Conservation (phyloP, 2,113 vertebrate genomes). For the Boulengeromyrus knoepffleri region DNA sequence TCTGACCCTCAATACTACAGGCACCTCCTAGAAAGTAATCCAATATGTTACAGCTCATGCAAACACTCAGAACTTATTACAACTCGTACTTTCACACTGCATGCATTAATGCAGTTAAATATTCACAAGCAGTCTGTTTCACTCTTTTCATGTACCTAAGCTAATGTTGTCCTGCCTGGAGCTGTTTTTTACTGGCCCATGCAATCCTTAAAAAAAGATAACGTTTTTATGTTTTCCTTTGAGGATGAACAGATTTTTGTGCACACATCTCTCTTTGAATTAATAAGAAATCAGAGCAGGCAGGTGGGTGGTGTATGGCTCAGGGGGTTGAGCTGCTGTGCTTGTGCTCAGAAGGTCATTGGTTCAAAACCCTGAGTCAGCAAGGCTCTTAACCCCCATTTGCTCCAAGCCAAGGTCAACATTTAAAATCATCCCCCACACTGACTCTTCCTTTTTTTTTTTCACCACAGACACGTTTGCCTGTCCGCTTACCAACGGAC, state of each 20-base stretch:
- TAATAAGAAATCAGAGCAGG: background rate
- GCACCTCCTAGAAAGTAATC: background rate
- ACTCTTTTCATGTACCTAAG: background rate
- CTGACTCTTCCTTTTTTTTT: background rate
- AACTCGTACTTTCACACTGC: background rate
- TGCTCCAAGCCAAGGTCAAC: background rate
- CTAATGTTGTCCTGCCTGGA: background rate
- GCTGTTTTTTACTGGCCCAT: too few relatives aligned
- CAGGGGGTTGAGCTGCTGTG: background rate
- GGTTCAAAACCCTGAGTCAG: background rate
- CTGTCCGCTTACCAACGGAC: fast-evolving
- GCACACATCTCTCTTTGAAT: background rate
- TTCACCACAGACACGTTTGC: background rate
- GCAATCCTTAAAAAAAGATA: background rate
- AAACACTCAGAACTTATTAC: background rate
- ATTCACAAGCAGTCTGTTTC: background rate
- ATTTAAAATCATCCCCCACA: background rate
- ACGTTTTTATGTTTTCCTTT: background rate
- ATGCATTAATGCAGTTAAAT: background rate
- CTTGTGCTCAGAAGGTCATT: background rate
- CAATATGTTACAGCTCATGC: background rate
- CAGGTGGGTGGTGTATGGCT: background rate
- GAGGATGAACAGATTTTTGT: background rate
- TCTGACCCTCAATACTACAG: background rate
- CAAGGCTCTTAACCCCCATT: background rate